Conservation (phyloP, 2,797 vertebrate species). For the Merluccius polli region DNA sequence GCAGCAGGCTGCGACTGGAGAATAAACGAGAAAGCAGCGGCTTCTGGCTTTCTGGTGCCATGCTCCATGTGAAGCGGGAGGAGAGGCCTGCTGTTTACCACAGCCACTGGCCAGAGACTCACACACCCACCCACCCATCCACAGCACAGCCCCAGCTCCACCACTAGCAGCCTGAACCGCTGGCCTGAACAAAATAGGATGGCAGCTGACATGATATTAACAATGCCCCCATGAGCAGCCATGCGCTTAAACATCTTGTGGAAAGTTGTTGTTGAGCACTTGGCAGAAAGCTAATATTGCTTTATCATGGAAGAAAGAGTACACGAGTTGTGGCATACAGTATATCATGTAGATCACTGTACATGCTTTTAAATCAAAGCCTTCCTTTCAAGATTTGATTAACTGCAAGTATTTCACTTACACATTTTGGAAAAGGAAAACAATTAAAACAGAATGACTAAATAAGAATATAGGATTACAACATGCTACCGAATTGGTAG, state of each 20-base stretch:
- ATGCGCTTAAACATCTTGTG: slow-evolving; percentile 40
- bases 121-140: neutral
- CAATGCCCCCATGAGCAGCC: slow-evolving; percentile 45
- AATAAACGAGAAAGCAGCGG: slow-evolving; percentile 63
- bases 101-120: slow-evolving; percentile 33
- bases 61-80: slow-evolving; percentile 51
- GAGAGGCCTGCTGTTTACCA: slow-evolving; percentile 49
- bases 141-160: slow-evolving; percentile 27
- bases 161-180: slow-evolving; percentile 42
- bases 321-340: no score
- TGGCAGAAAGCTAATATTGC: slow-evolving; percentile 30
- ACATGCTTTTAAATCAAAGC: neutral
- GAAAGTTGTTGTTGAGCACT: slow-evolving; percentile 40
- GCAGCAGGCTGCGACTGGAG: slow-evolving; percentile 72
- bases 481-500: neutral
- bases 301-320: slow-evolving; percentile 12
- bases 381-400: neutral
- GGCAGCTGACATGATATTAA: slow-evolving; percentile 58
- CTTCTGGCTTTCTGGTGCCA: slow-evolving; percentile 59
- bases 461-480: neutral
- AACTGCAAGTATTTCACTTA: neutral
- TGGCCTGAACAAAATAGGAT: slow-evolving; percentile 64
- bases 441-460: neutral
- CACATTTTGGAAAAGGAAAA: no score
- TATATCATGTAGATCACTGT: neutral